phyloP scores from a whole-genome alignment of 1,140 invertebrate genomes.

The Apocrypta bakeri region DNA sequence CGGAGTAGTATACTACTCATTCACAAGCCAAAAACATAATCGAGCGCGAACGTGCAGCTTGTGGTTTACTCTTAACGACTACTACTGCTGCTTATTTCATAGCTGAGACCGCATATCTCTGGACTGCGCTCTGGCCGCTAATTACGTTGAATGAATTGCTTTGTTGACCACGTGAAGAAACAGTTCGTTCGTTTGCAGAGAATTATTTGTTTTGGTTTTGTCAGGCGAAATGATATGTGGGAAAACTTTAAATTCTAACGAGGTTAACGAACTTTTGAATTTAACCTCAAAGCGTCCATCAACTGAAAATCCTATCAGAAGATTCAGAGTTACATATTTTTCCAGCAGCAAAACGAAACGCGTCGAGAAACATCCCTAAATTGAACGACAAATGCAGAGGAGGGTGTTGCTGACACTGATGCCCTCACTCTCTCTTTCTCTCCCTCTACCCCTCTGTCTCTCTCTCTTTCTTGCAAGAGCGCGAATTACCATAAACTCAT shows the following conservation, averaged over 20 bases:
- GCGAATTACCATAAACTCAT: slow-evolving; percentile 69
- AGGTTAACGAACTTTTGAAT: too few species aligned
- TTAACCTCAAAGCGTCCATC: too few species aligned
- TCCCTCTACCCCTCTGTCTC: too few species aligned
- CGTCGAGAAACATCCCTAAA: slow-evolving; percentile 45
- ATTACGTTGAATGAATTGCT: slow-evolving; percentile 25
- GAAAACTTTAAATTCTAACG: too few species aligned
- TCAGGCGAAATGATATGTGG: too few species aligned
- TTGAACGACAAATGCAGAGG: slow-evolving; percentile 70
- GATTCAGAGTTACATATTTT: neutral
- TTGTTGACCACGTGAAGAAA: neutral
- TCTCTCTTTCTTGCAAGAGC: slow-evolving; percentile 47
- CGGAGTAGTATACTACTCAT: too few species aligned
- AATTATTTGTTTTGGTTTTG: too few species aligned
- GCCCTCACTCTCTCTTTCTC: too few species aligned
- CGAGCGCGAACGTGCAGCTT: neutral
- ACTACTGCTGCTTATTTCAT: slow-evolving; percentile 25
- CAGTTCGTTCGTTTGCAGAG: too few species aligned
- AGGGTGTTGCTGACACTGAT: slow-evolving; percentile 59
- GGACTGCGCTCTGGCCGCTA: neutral
- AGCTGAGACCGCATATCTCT: neutral
- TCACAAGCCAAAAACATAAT: neutral
- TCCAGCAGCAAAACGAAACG: neutral
- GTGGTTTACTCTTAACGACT: neutral
- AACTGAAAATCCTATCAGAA: too few species aligned